Percentiles rank a stretch among this genome's conserved stretches.
Evolutionary conservation across 2,888 invertebrate species (phyloP).

Genomic region (Phrixothrix hirtus): DNA sequence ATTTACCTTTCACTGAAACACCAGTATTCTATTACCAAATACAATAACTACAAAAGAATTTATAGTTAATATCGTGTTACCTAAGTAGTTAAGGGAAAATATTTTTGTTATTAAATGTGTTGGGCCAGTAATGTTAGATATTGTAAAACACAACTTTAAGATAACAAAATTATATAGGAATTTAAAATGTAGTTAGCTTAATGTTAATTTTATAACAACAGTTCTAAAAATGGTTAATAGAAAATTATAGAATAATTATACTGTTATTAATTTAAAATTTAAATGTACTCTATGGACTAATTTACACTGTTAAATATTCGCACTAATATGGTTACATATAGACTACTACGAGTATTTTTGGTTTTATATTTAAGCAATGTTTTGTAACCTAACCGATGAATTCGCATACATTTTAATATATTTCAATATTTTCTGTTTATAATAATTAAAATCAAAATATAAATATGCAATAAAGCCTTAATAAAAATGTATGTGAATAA

Average conservation of each 20-base stretch:
- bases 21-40: conserved; percentile 23
- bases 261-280: conserved; percentile 9
- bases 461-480: background rate
- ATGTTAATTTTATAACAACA: too few species aligned
- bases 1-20: conserved; percentile 11
- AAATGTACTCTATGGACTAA: conserved; percentile 16
- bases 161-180: conserved; percentile 2
- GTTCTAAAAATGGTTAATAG: too few species aligned
- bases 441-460: conserved; percentile 1
- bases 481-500: conserved; percentile 1
- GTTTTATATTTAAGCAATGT: background rate
- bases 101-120: conserved; percentile 16
- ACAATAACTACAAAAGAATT: conserved; percentile 23
- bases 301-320: conserved; percentile 23
- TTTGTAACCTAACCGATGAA: background rate
- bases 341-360: background rate
- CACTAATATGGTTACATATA: conserved; percentile 4
- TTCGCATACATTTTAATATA: background rate
- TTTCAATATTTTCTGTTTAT: conserved; percentile 2
- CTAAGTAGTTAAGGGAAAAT: conserved; percentile 16
- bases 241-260: conserved; percentile 1
- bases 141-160: conserved; percentile 3
- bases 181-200: too few species aligned
- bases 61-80: conserved; percentile 16
- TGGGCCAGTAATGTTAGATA: conserved; percentile 13